Conservation (phyloP, 2,888 invertebrate species). For the Labia minor region DNA sequence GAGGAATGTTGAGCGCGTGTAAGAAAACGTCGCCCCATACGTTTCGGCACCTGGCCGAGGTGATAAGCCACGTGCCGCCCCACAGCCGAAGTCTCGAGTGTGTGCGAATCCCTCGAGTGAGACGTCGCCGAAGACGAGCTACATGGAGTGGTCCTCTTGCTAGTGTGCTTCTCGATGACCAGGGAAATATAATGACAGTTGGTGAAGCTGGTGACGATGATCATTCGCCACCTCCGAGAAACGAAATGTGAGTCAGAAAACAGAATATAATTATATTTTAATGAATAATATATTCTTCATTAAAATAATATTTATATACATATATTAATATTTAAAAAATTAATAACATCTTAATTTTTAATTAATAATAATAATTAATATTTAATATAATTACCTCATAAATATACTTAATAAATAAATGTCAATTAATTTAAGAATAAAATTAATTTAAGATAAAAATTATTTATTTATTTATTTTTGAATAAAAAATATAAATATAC, state of each 20-base stretch:
- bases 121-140: not conserved
- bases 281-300: too few relatives aligned
- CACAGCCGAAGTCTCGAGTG: not conserved
- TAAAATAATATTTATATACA: too few relatives aligned
- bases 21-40: not conserved
- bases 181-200: not conserved
- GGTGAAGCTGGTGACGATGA: not conserved
- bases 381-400: too few relatives aligned
- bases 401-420: too few relatives aligned
- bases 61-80: not conserved
- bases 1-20: slow-evolving; percentile 8
- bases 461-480: too few relatives aligned
- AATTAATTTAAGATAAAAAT: too few relatives aligned
- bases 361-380: too few relatives aligned
- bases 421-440: too few relatives aligned
- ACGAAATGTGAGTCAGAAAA: not conserved
- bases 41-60: not conserved
- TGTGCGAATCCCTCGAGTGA: not conserved
- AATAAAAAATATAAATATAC: too few relatives aligned
- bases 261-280: too few relatives aligned
- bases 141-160: not conserved
- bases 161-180: not conserved
- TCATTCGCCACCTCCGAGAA: not conserved
- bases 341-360: too few relatives aligned
- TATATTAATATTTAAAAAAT: too few relatives aligned